Conservation (phyloP, 2,113 vertebrate genomes). For the Anthoscopus minutus region DNA sequence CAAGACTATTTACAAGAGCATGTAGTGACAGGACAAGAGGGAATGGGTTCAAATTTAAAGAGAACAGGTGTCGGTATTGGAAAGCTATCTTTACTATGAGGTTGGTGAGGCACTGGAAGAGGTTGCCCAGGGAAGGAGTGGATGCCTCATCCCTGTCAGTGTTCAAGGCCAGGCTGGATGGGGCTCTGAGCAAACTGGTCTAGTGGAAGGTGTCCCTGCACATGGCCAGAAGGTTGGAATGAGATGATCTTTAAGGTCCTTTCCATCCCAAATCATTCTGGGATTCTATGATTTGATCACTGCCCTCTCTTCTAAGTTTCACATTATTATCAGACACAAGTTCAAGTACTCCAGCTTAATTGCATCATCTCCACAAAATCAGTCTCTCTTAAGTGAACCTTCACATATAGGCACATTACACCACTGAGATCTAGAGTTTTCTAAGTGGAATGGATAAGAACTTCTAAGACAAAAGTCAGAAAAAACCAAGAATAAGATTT, state of each 20-base stretch:
- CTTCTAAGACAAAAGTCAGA: neutral
- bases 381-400: neutral
- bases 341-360: neutral
- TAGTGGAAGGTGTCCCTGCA: neutral
- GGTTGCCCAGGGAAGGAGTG: neutral
- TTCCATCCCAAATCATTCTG: neutral
- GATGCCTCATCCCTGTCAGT: neutral
- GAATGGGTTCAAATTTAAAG: neutral
- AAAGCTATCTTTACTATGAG: neutral
- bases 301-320: neutral
- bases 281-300: neutral
- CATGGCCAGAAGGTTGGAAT: neutral
- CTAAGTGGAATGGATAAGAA: neutral
- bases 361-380: neutral
- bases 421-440: neutral
- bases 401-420: neutral
- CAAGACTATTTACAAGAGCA: neutral
- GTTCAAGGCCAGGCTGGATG: neutral
- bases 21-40: neutral
- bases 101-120: neutral
- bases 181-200: neutral
- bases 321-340: neutral
- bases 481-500: neutral
- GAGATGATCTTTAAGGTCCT: neutral
- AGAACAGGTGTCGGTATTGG: neutral